phyloP scores from a whole-genome alignment of 2,113 vertebrate species.

The Pelecanoides urinatrix region DNA sequence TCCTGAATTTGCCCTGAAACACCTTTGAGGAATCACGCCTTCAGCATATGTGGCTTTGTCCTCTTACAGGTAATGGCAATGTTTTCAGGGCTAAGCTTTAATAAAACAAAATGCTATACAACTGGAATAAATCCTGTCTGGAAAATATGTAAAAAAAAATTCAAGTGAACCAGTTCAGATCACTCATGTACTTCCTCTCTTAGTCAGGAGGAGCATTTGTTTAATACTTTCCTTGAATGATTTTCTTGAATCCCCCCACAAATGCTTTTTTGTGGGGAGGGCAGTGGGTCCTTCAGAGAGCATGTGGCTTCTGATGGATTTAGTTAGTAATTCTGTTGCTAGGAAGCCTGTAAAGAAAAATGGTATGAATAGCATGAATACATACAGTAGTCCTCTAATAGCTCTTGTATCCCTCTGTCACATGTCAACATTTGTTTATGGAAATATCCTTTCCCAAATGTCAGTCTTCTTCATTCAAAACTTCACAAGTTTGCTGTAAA shows the following conservation, averaged over 20 bases:
- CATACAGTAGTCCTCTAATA: constrained; percentile 12
- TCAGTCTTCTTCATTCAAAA: constrained; percentile 5
- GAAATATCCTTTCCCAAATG: constrained; percentile 15
- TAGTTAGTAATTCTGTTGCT: constrained; percentile 35
- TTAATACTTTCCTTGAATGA: background rate
- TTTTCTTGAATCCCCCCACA: background rate
- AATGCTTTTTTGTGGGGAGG: background rate
- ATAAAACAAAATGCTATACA: background rate
- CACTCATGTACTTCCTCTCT: accelerated
- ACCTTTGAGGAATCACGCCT: background rate
- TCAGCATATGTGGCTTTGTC: background rate
- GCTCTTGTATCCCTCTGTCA: constrained; percentile 25
- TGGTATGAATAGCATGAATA: background rate
- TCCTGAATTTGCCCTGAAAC: background rate
- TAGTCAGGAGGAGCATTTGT: background rate
- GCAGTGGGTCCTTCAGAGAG: background rate
- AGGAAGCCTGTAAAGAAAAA: constrained; percentile 29
- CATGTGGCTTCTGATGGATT: background rate
- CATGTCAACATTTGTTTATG: constrained; percentile 23
- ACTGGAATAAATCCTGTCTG: background rate
- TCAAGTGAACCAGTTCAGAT: background rate
- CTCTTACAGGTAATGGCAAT: background rate
- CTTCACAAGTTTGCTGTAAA: background rate
- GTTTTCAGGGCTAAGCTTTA: background rate
- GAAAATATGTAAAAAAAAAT: background rate